These are phyloP conservation scores for Drosophila anceps DNA, from an alignment of 2,888 invertebrate genomes.

Conservation along the genomic window DNA sequence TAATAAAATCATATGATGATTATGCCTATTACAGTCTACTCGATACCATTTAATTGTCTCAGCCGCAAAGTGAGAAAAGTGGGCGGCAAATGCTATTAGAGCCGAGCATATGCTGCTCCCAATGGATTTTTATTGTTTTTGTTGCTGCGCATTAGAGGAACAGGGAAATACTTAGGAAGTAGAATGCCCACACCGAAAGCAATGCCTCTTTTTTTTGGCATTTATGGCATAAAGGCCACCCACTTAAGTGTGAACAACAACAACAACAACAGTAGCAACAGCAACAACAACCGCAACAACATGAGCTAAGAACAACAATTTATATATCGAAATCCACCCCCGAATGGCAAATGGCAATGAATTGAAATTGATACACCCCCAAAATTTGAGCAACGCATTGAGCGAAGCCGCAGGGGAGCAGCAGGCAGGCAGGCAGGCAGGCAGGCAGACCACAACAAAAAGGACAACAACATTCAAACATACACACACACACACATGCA, in stretches of 20 bases:
- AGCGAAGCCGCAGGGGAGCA: conserved; percentile 72
- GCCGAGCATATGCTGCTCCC: conserved; percentile 66
- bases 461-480: conserved; percentile 37
- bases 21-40: conserved; percentile 41
- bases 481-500: background rate
- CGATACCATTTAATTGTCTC: conserved; percentile 61
- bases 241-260: conserved; percentile 74
- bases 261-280: too few species aligned
- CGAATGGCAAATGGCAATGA: conserved; percentile 69
- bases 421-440: conserved; percentile 31
- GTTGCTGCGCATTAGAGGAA: conserved; percentile 46
- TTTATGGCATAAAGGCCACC: conserved; percentile 65
- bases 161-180: background rate
- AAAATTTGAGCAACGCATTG: conserved; percentile 71
- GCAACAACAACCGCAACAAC: conserved; percentile 22
- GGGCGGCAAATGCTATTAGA: conserved; percentile 61
- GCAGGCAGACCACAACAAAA: conserved; percentile 36
- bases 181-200: conserved; percentile 48
- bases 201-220: conserved; percentile 57
- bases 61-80: conserved; percentile 27
- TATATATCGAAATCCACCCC: conserved; percentile 72
- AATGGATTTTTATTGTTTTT: conserved; percentile 76
- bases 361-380: conserved; percentile 83
- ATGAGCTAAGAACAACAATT: conserved; percentile 61
- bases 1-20: conserved; percentile 71